Evolutionary conservation across 2,113 vertebrate genomes (phyloP).

Genomic region (Xiphophorus couchianus): DNA sequence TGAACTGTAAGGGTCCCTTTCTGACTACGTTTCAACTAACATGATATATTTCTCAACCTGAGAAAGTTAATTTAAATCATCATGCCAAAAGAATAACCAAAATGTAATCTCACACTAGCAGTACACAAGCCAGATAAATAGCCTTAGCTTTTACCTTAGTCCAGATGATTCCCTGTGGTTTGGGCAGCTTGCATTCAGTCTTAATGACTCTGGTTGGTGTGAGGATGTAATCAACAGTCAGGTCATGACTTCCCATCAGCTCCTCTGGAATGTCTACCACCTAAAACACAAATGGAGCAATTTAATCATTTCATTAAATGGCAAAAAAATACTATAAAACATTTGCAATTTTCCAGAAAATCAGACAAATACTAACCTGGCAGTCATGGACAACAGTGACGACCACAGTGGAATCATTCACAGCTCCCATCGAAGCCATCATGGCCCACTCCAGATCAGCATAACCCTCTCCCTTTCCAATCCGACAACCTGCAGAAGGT

Average conservation of each 20-base stretch:
- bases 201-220: conserved; percentile 89
- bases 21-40: too few species aligned
- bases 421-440: conserved; percentile 92
- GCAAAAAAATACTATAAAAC: neutral
- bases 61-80: neutral
- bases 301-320: neutral
- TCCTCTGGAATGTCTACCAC: conserved; percentile 89
- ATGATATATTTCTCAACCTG: too few species aligned
- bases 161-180: conserved; percentile 90
- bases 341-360: neutral
- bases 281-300: conserved; percentile 67
- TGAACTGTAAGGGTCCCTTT: neutral
- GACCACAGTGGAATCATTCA: conserved; percentile 85
- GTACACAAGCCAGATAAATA: neutral
- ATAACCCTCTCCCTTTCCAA: conserved; percentile 97
- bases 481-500: conserved; percentile 86
- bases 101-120: neutral
- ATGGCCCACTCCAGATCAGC: conserved; percentile 95
- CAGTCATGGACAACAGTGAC: conserved; percentile 94
- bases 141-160: conserved; percentile 81
- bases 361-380: conserved; percentile 81
- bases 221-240: conserved; percentile 95
- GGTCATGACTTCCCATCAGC: conserved; percentile 88
- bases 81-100: neutral
- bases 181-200: conserved; percentile 83